A percentile compares a stretch with the other conserved stretches of the same genome.
These are phyloP conservation scores for Mythimna pallens DNA, from an alignment of 2,888 invertebrate species.

Conservation along the genomic window DNA sequence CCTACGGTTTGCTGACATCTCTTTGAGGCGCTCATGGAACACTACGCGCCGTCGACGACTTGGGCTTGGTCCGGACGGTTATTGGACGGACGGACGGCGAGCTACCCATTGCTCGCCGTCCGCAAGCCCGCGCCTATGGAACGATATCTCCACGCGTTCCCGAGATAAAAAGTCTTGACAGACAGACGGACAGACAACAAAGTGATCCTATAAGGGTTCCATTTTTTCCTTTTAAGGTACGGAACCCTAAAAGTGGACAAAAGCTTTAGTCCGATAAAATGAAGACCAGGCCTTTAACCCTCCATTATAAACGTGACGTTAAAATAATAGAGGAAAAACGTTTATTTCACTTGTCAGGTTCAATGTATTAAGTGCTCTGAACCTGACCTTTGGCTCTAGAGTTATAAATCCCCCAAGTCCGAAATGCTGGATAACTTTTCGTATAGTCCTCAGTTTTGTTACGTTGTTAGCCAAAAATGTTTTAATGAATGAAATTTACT, in stretches of 20 bases:
- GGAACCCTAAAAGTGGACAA: background rate
- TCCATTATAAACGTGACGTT: constrained; percentile 17
- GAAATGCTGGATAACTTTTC: constrained; percentile 46
- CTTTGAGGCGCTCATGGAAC: too few species aligned
- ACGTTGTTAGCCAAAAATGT: constrained; percentile 38
- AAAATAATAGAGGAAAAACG: constrained; percentile 33
- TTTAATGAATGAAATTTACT: constrained; percentile 33
- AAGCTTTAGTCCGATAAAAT: background rate
- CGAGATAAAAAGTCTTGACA: too few species aligned
- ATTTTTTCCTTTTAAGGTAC: too few species aligned
- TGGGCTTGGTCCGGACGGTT: too few species aligned
- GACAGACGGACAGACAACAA: too few species aligned
- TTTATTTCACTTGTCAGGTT: constrained; percentile 46
- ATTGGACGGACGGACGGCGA: too few species aligned
- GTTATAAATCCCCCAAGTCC: constrained; percentile 50
- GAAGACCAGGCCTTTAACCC: constrained; percentile 1
- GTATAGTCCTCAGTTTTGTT: constrained; percentile 24
- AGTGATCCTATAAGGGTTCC: too few species aligned
- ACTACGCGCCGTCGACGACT: too few species aligned
- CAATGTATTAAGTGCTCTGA: constrained; percentile 45
- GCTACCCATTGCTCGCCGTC: too few species aligned
- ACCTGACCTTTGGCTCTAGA: constrained; percentile 56
- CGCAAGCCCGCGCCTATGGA: too few species aligned
- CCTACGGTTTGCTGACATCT: too few species aligned
- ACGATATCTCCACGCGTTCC: too few species aligned